phyloP scores from a whole-genome alignment of 2,113 vertebrate species.

The Eidolon helvum region DNA sequence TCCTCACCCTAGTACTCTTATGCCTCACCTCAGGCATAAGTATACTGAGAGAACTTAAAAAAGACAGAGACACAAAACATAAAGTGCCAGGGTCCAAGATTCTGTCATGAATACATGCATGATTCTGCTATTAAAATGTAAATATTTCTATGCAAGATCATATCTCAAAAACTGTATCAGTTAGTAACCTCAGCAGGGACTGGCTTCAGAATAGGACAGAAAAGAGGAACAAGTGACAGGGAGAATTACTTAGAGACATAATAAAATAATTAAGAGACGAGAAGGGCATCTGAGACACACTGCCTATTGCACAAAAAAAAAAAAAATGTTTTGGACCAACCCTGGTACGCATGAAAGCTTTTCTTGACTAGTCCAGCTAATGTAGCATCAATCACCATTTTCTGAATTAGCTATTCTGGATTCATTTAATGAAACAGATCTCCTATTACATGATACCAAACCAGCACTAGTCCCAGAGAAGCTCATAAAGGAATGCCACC shows the following conservation, averaged over 20 bases:
- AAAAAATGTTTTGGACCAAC: neutral
- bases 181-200: neutral
- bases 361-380: neutral
- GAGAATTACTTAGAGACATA: neutral
- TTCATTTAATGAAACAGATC: neutral
- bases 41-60: neutral
- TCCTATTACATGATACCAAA: neutral
- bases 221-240: neutral
- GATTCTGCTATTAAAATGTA: conserved; percentile 19
- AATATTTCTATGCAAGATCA: neutral
- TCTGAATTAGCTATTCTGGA: neutral
- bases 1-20: neutral
- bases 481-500: neutral
- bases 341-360: neutral
- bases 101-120: neutral
- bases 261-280: neutral
- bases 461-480: neutral
- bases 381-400: neutral
- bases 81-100: neutral
- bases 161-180: neutral
- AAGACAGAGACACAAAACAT: neutral
- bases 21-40: neutral
- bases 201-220: neutral
- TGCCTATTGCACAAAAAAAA: neutral
- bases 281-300: neutral